These are phyloP conservation scores for Smutsia temminckii DNA, from an alignment of 2,797 vertebrate genomes.

Conservation along the genomic window DNA sequence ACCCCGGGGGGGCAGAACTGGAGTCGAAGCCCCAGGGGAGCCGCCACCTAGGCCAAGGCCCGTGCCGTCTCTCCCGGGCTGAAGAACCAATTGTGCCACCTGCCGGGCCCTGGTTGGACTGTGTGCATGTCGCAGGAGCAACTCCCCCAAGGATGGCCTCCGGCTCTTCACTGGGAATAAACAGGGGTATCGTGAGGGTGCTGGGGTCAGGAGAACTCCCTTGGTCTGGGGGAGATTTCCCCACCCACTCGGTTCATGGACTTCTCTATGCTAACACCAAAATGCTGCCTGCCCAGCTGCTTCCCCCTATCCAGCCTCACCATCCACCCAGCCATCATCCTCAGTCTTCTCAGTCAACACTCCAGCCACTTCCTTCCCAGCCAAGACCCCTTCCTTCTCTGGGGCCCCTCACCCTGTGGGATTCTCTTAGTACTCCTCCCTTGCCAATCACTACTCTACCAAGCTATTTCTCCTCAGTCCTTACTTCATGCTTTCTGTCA, in stretches of 20 bases:
- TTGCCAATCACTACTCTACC: neutral
- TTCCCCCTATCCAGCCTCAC: neutral
- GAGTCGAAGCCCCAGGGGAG: constrained; percentile 81
- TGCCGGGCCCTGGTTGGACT: constrained; percentile 94
- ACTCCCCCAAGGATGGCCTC: constrained; percentile 94
- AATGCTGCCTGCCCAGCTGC: neutral
- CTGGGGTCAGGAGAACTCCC: constrained; percentile 3
- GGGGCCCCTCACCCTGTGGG: neutral
- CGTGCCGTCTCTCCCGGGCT: constrained; percentile 91
- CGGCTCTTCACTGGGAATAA: constrained; percentile 92
- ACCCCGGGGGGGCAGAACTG: constrained; percentile 84
- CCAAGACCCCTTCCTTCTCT: neutral
- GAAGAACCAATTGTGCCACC: constrained; percentile 91
- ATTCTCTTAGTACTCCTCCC: neutral
- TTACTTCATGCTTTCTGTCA: constrained; percentile 15
- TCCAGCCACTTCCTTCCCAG: constrained; percentile 6
- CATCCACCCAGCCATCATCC: neutral
- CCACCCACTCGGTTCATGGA: neutral
- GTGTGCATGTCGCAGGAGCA: constrained; percentile 95
- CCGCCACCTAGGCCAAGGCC: constrained; percentile 81
- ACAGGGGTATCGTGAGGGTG: constrained; percentile 53
- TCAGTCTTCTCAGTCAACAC: constrained; percentile 5
- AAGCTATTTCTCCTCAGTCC: neutral
- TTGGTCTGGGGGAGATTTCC: constrained; percentile 10
- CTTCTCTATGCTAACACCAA: constrained; percentile 10